A percentile compares a stretch with the other conserved stretches of the same genome.
These are phyloP conservation scores for Rhinichthys klamathensis DNA, from an alignment of 2,113 vertebrate species.

Conservation along the genomic window DNA sequence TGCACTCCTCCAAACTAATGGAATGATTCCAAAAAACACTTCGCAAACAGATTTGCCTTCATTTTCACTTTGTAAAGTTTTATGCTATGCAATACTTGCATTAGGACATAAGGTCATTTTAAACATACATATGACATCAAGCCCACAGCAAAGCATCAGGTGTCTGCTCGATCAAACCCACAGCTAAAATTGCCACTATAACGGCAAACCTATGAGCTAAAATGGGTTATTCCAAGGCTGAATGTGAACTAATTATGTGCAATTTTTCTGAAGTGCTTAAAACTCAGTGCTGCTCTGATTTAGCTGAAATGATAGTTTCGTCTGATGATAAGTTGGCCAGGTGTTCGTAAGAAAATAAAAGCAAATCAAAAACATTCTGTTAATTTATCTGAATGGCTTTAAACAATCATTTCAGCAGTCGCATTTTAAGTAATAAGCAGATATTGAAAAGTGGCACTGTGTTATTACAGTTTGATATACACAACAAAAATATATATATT, in stretches of 20 bases:
- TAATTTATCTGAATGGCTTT: slow-evolving; percentile 35
- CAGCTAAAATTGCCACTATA: neutral
- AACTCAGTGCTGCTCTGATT: slow-evolving; percentile 8
- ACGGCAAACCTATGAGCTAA: neutral
- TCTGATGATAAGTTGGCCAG: neutral
- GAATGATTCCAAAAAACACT: slow-evolving; percentile 25
- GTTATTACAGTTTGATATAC: slow-evolving; percentile 43
- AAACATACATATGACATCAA: neutral
- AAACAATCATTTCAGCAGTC: slow-evolving; percentile 40
- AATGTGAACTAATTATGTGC: slow-evolving; percentile 17
- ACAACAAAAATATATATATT: slow-evolving; percentile 39
- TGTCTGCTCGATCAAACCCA: neutral
- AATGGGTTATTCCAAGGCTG: neutral
- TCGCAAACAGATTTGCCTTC: slow-evolving; percentile 4
- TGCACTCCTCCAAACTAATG: neutral
- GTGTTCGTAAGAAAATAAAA: slow-evolving; percentile 40
- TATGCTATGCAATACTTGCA: neutral
- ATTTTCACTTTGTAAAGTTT: neutral
- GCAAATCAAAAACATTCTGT: slow-evolving; percentile 55
- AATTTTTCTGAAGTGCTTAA: slow-evolving; percentile 30
- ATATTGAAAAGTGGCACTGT: slow-evolving; percentile 54
- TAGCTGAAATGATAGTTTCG: slow-evolving; percentile 14
- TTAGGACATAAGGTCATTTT: neutral
- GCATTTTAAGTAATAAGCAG: slow-evolving; percentile 43
- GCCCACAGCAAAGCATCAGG: slow-evolving; percentile 9